Evolutionary conservation across 2,113 vertebrate genomes (phyloP).

Genomic region (Nematolebias whitei): DNA sequence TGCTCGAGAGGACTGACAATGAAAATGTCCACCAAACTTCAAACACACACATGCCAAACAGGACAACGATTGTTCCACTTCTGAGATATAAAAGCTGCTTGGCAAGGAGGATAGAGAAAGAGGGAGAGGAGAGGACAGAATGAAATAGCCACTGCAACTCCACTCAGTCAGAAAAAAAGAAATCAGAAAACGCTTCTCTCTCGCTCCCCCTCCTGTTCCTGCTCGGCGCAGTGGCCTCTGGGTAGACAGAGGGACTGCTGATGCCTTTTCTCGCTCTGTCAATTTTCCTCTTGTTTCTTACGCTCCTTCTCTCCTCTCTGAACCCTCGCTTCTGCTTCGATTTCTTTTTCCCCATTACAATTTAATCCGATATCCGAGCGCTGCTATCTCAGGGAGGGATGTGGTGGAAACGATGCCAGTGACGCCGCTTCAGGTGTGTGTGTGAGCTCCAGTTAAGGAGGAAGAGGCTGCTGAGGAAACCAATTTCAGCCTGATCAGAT

Average conservation of each 20-base stretch:
- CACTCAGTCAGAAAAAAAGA: slow-evolving; percentile 58
- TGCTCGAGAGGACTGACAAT: neutral
- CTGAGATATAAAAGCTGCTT: slow-evolving; percentile 23
- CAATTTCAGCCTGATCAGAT: slow-evolving; percentile 48
- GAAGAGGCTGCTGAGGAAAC: slow-evolving; percentile 26
- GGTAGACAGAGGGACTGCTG: slow-evolving; percentile 36
- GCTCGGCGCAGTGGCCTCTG: slow-evolving; percentile 47
- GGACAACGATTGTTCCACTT: slow-evolving; percentile 26
- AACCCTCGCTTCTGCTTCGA: slow-evolving; percentile 30
- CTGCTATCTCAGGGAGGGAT: slow-evolving; percentile 1
- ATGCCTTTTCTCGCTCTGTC: slow-evolving; percentile 17
- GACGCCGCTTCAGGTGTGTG: slow-evolving; percentile 5
- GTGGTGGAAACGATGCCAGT: neutral
- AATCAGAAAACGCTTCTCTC: slow-evolving; percentile 42
- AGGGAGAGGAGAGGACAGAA: slow-evolving; percentile 17
- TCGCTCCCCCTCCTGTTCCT: neutral
- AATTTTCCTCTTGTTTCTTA: neutral
- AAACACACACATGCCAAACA: slow-evolving; percentile 14
- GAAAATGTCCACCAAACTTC: slow-evolving; percentile 25
- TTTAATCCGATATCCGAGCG: slow-evolving; percentile 41
- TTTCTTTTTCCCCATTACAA: slow-evolving; percentile 32
- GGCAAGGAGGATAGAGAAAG: slow-evolving; percentile 30
- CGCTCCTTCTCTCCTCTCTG: neutral
- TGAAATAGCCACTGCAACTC: slow-evolving; percentile 52
- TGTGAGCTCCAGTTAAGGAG: neutral